Evolutionary conservation across 2,888 invertebrate genomes (phyloP), one percentile per base, ranked within the genome.

Genomic region (Galeopsomyia nigrocyanea): DNA sequence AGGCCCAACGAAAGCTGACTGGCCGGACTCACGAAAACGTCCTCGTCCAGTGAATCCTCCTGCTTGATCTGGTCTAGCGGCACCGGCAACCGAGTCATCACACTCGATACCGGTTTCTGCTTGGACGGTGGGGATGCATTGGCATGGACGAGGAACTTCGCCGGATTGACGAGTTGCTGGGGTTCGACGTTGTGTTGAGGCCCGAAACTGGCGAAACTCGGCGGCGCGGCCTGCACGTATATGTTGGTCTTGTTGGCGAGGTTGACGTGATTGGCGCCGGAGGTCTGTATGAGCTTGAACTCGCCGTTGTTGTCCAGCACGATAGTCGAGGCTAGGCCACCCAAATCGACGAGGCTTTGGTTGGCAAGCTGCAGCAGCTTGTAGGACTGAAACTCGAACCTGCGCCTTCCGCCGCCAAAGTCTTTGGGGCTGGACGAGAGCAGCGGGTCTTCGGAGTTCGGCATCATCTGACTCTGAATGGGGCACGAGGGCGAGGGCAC

Each of bases 361-460:
- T 85, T 87, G 47, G 87, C 86, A 55, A 88, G 39, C 13, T 39
- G 39, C 13, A 39, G 39, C 39, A 90, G 87, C 72, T 90, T 89
- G 82, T 89, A 89, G 31, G 90, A 87, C 69, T 90, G 90, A 64
- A 90, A 88, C 79, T 90, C 90, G 76, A 90, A 89, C 77, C 90
- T 90, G 55, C 88, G 87, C 0, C 86, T 79, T 1, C 81, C 82
- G 1, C 88, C 86, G 10, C 88, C 85, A 81, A 95, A 95, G 82
- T 95, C 95, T 75, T 94, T 92, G 0, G 95, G 94, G 78, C 92
- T 94, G 73, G 95, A 95, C 0, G 95, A 95, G 19, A 95, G 85
- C 3, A 95, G 86, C 0, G 95, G 95, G 84, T 95, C 95, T 81
- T 95, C 95, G 0, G 95, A 95, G 83, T 95, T 95, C 14, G 95